Conservation (phyloP, 2,113 vertebrate genomes). For the Lasiurus cinereus region DNA sequence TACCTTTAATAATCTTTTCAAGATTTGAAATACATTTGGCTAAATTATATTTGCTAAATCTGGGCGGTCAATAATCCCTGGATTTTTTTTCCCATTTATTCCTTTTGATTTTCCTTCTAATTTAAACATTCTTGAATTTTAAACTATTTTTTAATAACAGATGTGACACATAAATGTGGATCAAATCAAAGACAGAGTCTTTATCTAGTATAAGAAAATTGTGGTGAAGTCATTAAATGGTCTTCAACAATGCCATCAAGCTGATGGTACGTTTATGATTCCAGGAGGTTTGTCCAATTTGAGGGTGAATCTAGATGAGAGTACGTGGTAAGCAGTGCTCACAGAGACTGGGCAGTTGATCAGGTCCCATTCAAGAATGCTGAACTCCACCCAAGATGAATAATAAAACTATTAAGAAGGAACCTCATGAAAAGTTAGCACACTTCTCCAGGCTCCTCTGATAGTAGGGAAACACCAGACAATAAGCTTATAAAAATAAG, state of each 20-base stretch:
- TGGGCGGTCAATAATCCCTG: not conserved
- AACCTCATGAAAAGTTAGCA: not conserved
- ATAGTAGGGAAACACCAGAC: not conserved
- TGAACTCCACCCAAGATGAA: not conserved
- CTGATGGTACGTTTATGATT: not conserved
- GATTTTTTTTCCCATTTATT: not conserved
- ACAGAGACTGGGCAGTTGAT: not conserved
- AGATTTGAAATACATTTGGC: not conserved
- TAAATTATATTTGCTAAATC: slow-evolving; percentile 19
- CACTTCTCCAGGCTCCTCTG: not conserved
- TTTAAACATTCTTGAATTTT: not conserved
- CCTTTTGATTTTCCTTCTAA: slow-evolving; percentile 38
- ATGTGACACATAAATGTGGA: not conserved
- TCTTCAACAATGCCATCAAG: not conserved
- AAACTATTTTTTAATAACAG: not conserved
- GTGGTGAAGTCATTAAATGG: not conserved
- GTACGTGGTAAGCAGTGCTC: not conserved
- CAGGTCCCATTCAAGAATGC: not conserved
- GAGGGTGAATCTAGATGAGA: not conserved
- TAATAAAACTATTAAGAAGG: not conserved
- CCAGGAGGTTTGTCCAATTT: not conserved
- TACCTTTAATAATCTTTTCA: not conserved
- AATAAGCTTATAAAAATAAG: not conserved
- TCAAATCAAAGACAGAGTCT: not conserved
- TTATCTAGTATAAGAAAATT: not conserved